Evolutionary conservation across 2,113 vertebrate genomes (phyloP).

Genomic region (Macrotus californicus): DNA sequence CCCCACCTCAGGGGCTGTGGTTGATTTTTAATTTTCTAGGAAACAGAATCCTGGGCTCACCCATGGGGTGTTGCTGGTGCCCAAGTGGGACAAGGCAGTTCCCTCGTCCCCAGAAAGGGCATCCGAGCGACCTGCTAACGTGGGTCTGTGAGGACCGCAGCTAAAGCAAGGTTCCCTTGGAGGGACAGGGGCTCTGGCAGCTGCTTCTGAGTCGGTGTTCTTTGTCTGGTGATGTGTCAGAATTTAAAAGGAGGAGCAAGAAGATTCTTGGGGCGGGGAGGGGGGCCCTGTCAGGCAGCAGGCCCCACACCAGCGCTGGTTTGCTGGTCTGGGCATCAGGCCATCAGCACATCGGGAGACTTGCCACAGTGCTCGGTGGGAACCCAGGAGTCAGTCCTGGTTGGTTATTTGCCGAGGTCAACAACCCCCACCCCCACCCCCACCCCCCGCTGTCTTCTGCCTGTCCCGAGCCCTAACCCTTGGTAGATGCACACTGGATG

Average conservation of each 20-base stretch:
- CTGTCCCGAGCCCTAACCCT: no score
- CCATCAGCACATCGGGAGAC: no score
- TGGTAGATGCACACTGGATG: background rate
- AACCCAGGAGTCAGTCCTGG: no score
- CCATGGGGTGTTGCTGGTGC: background rate
- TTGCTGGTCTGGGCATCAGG: no score
- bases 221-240: background rate
- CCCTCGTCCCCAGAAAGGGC: background rate
- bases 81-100: background rate
- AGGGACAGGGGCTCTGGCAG: background rate
- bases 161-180: conserved; percentile 34
- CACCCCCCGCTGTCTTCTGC: background rate
- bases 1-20: background rate
- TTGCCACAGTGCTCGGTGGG: no score
- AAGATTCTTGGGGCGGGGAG: background rate
- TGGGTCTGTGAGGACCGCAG: conserved; percentile 24
- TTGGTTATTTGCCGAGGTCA: background rate
- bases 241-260: background rate
- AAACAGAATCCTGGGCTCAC: background rate
- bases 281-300: no score
- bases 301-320: no score
- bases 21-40: background rate
- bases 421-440: no score
- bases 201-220: background rate
- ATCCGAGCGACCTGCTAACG: background rate